phyloP scores from a whole-genome alignment of 2,797 vertebrate species.

The Gastrophryne carolinensis region DNA sequence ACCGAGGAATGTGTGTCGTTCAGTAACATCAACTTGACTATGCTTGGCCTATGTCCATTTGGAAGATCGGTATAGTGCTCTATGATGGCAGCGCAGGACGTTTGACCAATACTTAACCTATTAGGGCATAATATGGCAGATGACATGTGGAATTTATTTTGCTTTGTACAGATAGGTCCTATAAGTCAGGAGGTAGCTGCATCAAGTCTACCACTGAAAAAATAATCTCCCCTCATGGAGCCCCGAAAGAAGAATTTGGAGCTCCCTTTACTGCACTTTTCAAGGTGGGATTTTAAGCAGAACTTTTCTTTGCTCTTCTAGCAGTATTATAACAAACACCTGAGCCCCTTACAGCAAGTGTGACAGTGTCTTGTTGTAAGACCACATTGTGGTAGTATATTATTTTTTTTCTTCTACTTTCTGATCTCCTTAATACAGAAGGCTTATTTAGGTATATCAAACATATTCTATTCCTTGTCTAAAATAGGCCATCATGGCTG shows the following conservation, averaged over 20 bases:
- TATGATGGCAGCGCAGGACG: background rate
- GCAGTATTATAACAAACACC: slow-evolving; percentile 21
- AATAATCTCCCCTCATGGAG: background rate
- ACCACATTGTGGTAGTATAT: background rate
- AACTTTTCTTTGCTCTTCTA: slow-evolving; percentile 7
- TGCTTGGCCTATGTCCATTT: no score
- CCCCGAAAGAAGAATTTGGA: background rate
- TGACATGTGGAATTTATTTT: background rate
- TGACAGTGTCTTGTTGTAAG: background rate
- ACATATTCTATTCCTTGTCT: background rate
- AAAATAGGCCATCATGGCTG: slow-evolving; percentile 17
- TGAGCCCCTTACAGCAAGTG: background rate
- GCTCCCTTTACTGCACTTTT: background rate
- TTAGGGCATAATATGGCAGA: background rate
- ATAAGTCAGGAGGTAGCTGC: background rate
- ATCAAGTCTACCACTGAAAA: background rate
- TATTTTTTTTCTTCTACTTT: background rate
- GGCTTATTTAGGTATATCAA: slow-evolving; percentile 21
- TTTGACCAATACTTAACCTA: background rate
- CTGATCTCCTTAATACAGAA: slow-evolving; percentile 10
- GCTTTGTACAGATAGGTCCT: background rate
- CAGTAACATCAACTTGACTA: background rate
- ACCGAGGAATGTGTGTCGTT: no score
- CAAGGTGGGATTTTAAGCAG: slow-evolving; percentile 3
- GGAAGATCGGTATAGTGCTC: background rate